These are phyloP conservation scores for Eutrigla gurnardus DNA, from an alignment of 2,797 vertebrate genomes.

Conservation along the genomic window DNA sequence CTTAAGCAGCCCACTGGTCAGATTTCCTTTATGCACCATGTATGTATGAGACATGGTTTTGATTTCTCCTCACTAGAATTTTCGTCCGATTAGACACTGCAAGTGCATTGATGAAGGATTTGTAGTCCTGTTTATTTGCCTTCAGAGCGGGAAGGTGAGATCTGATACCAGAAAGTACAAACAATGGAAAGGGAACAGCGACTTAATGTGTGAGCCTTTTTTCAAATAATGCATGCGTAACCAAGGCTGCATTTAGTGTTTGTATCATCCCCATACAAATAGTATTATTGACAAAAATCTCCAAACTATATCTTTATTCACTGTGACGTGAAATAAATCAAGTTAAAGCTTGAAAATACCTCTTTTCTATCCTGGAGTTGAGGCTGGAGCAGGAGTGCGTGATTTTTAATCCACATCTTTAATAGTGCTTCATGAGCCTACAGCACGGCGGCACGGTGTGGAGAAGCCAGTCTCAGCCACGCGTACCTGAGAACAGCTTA, in stretches of 20 bases:
- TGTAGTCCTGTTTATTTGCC: too few relatives aligned
- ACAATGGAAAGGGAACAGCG: neutral
- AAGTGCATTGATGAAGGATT: too few relatives aligned
- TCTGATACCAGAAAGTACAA: neutral
- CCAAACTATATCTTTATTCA: neutral
- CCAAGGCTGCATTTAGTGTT: neutral
- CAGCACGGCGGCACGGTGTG: slow-evolving; percentile 7
- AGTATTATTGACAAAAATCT: slow-evolving; percentile 1
- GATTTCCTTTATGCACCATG: too few relatives aligned
- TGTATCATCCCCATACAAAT: neutral
- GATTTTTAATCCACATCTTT: slow-evolving; percentile 15
- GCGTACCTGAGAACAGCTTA: slow-evolving; percentile 38
- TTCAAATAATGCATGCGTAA: neutral
- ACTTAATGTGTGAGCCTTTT: neutral
- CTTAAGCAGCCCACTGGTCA: too few relatives aligned
- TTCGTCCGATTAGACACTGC: too few relatives aligned
- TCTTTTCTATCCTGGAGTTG: neutral
- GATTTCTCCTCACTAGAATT: too few relatives aligned
- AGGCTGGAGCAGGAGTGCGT: neutral
- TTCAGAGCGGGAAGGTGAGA: too few relatives aligned
- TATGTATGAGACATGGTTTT: too few relatives aligned
- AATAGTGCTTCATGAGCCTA: slow-evolving; percentile 21
- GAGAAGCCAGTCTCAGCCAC: slow-evolving; percentile 4
- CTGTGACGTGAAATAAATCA: neutral
- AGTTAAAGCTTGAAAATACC: neutral